Conservation (phyloP, 2,113 vertebrate species). For the Andinoacara biseriatus region DNA sequence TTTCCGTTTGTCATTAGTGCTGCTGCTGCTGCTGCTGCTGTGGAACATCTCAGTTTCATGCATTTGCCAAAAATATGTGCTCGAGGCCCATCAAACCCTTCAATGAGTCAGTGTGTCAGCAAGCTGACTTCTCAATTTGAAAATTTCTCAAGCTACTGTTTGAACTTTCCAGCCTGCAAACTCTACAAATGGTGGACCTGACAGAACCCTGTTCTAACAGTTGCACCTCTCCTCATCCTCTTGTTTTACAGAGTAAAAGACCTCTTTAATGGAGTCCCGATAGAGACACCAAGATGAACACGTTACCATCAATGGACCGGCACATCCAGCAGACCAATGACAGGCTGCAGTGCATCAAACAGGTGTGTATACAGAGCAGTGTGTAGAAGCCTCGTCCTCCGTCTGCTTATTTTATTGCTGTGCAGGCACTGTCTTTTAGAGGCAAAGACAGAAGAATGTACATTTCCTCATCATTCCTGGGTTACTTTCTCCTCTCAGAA, state of each 20-base stretch:
- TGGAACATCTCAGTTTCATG: constrained; percentile 25
- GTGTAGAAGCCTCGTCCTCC: not conserved
- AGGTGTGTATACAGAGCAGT: constrained; percentile 82
- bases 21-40: not conserved
- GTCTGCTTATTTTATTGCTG: not conserved
- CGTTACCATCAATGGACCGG: constrained; percentile 95
- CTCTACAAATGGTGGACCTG: constrained; percentile 24
- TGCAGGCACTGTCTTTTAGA: not conserved
- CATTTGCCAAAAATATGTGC: constrained; percentile 40
- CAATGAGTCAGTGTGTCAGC: constrained; percentile 43
- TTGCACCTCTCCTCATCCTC: constrained; percentile 23
- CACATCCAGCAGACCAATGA: constrained; percentile 99
- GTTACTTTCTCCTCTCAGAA: constrained; percentile 40
- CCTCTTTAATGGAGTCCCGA: constrained; percentile 98
- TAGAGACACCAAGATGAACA: constrained; percentile 99
- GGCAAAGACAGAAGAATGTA: constrained; percentile 20
- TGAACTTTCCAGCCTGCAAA: constrained; percentile 51
- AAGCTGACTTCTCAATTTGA: constrained; percentile 29
- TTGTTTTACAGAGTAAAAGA: constrained; percentile 83
- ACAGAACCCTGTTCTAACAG: constrained; percentile 43
- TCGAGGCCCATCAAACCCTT: constrained; percentile 36
- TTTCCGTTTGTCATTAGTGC: constrained; percentile 24
- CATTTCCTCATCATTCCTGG: constrained; percentile 28
- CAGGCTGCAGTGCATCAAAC: constrained; percentile 99
- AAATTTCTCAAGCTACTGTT: constrained; percentile 52